Evolutionary conservation across 1,140 invertebrate species (phyloP), one percentile per base, ranked within the genome.

Genomic region (Harlomillsia oculata): DNA sequence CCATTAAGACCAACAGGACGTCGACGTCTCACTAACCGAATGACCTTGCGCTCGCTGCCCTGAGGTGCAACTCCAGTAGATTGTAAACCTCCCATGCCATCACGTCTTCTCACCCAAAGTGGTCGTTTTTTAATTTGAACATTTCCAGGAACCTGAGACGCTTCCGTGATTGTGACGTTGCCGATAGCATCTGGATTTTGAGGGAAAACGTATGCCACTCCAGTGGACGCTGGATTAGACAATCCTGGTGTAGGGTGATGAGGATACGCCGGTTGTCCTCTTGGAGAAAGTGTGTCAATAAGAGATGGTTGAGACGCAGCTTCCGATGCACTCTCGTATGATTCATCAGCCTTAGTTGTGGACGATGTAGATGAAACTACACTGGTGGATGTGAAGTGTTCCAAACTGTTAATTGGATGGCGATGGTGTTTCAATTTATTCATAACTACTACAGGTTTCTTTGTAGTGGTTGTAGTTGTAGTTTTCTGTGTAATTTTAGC

Each of bases 11-110:
- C 21, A 2, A 50, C 29, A 14, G 54, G 59, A 29, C 48, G 32
- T 37, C 41, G 28, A 28, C 60, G 54, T 18, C 60, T 49, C 37
- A 62, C 51, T 20, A 58, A 37, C 28, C 51, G 36, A 13, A 62
- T 53, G 23, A 58, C 46, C 34, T 61, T 61, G 14, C 49, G 48
- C 20, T 49, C 28, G n/a, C n/a, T n/a, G 21, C 32, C 49, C 18
- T n/a, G 34, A 26, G 34, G 26, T 25, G 36, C 45, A 1, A 40
- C 21, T 2, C 23, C 29, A 0, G 44, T 23, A 8, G 44, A 39
- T 43, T 29, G 48, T 3, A 28, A 16, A 21, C 18, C 43, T 30
- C 25, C 51, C 5, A 21, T 53, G 16, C 34, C 44, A 20, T 49
- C 26, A 28, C 39, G 11, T n/a, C 51, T 36, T 21, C 54, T 36